phyloP scores from a whole-genome alignment of 1,140 invertebrate species.

The Ericerus pela region DNA sequence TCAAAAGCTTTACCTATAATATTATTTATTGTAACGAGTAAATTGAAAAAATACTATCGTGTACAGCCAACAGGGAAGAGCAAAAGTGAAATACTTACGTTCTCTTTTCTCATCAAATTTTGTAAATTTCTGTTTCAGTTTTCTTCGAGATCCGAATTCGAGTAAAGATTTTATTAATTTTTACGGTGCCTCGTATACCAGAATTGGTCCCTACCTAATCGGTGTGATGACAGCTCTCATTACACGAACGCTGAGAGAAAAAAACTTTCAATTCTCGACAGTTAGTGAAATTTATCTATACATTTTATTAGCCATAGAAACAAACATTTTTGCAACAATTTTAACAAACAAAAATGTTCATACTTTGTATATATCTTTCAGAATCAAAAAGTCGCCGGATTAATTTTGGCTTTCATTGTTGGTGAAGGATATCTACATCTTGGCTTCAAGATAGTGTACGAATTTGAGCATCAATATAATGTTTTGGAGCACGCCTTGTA shows the following conservation, averaged over 20 bases:
- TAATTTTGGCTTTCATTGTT: background rate
- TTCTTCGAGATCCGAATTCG: too few relatives aligned
- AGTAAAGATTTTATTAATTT: constrained; percentile 25
- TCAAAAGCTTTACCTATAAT: too few relatives aligned
- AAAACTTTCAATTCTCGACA: constrained; percentile 24
- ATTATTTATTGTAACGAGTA: too few relatives aligned
- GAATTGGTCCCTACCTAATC: constrained; percentile 32
- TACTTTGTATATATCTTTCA: too few relatives aligned
- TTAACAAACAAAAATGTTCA: too few relatives aligned
- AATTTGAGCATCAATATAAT: constrained; percentile 18
- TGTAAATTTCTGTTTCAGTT: too few relatives aligned
- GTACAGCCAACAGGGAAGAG: too few relatives aligned
- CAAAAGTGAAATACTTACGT: too few relatives aligned
- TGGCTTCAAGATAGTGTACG: constrained; percentile 14
- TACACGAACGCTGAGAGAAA: constrained; percentile 18
- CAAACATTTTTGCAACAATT: too few relatives aligned
- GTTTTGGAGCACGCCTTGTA: constrained; percentile 39
- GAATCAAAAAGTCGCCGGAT: background rate
- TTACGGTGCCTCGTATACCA: constrained; percentile 28
- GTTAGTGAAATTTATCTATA: constrained; percentile 15
- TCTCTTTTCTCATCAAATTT: too few relatives aligned
- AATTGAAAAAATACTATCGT: too few relatives aligned
- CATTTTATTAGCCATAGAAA: too few relatives aligned
- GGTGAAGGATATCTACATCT: background rate
- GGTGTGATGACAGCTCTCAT: constrained; percentile 31